Percentiles rank a stretch among this genome's conserved stretches.
Evolutionary conservation across 2,888 invertebrate species (phyloP).

Genomic region (Agrotis ipsilon): DNA sequence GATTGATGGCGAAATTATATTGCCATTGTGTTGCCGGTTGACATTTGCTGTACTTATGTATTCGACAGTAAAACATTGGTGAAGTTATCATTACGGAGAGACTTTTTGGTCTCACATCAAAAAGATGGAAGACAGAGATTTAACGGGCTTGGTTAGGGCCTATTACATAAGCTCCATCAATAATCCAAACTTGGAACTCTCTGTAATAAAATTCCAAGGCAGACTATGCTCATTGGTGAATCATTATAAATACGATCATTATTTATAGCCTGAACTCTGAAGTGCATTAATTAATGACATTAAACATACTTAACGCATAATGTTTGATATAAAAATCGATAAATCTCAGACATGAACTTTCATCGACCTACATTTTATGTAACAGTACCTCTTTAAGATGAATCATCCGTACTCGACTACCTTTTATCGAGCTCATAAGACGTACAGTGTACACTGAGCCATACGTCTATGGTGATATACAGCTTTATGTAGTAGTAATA

Average conservation of each 20-base stretch:
- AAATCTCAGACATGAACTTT: slow-evolving; percentile 73
- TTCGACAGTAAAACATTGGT: neutral
- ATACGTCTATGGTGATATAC: neutral
- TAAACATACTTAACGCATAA: slow-evolving; percentile 37
- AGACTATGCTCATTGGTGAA: neutral
- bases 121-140: neutral
- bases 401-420: slow-evolving; percentile 72
- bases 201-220: neutral
- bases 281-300: slow-evolving; percentile 31
- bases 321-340: slow-evolving; percentile 52
- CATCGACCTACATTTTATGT: slow-evolving; percentile 78
- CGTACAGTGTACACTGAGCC: slow-evolving; percentile 11
- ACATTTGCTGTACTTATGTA: neutral
- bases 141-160: too few relatives aligned
- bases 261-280: slow-evolving; percentile 26
- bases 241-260: slow-evolving; percentile 21
- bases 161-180: neutral
- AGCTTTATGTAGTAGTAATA: slow-evolving; percentile 1
- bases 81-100: neutral
- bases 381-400: slow-evolving; percentile 76
- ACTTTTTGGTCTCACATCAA: neutral
- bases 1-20: neutral
- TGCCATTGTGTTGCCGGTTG: neutral
- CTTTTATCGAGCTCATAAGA: slow-evolving; percentile 69
- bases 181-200: neutral